phyloP scores from a whole-genome alignment of 2,113 vertebrate species.

The Ptyas mucosa region DNA sequence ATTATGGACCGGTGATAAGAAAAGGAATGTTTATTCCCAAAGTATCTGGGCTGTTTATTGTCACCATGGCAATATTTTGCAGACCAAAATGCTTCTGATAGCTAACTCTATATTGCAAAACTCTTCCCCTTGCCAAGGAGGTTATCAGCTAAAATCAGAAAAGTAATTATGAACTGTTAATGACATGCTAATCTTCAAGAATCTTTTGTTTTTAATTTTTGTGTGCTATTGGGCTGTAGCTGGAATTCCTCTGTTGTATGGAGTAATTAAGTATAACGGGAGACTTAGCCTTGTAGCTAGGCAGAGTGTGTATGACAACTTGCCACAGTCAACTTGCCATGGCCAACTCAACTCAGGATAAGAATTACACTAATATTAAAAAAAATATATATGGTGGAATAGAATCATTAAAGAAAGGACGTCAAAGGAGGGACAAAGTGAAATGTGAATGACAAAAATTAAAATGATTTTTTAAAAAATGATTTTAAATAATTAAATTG shows the following conservation, averaged over 20 bases:
- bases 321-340: neutral
- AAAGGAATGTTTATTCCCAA: constrained; percentile 6
- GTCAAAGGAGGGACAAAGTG: neutral
- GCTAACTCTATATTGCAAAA: neutral
- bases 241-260: constrained; percentile 22
- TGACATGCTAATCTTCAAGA: constrained; percentile 42
- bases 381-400: neutral
- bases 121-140: constrained; percentile 9
- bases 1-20: neutral
- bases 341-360: neutral
- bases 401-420: neutral
- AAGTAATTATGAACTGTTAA: constrained; percentile 29
- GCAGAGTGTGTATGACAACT: neutral
- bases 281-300: neutral
- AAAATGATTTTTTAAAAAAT: neutral
- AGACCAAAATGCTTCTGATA: constrained; percentile 22
- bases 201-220: constrained; percentile 31
- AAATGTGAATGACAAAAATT: neutral
- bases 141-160: constrained; percentile 39
- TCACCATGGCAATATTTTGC: constrained; percentile 15
- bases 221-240: neutral
- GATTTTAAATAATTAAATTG: too few species aligned
- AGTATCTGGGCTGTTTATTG: constrained; percentile 27
- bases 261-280: constrained; percentile 17
- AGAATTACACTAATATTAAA: neutral